Conservation (phyloP, 2,888 invertebrate genomes). For the Campaea margaritaria region DNA sequence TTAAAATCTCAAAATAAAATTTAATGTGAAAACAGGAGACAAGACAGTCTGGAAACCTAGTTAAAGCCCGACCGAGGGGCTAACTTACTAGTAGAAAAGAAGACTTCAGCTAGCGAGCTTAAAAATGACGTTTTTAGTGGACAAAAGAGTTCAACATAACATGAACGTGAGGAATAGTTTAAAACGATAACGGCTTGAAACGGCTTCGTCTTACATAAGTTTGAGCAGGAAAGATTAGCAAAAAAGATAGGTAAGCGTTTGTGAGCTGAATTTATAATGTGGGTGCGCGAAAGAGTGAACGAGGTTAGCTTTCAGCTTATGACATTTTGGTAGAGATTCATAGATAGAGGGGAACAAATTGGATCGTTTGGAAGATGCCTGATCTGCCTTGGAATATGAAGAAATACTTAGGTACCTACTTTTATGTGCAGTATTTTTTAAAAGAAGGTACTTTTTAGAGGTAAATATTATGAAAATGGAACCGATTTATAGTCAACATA, state of each 20-base stretch:
- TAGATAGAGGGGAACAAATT: constrained; percentile 23
- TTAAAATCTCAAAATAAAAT: too few species aligned
- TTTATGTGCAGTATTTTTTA: background rate
- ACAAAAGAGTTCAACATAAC: background rate
- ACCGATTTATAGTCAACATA: background rate
- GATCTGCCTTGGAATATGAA: constrained; percentile 1
- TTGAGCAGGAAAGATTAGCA: constrained; percentile 42
- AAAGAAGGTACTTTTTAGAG: background rate
- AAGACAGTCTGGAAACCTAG: too few species aligned
- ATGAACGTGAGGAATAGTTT: constrained; percentile 15
- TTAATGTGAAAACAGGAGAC: too few species aligned
- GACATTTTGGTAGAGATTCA: constrained; percentile 31
- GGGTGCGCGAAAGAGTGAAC: constrained; percentile 11
- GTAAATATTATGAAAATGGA: background rate
- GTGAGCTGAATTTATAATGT: constrained; percentile 42
- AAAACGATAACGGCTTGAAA: constrained; percentile 13
- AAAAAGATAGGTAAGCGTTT: constrained; percentile 43
- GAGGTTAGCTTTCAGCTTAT: constrained; percentile 25
- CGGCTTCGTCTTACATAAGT: constrained; percentile 33
- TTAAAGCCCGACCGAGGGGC: too few species aligned
- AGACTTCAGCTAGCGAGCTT: too few species aligned
- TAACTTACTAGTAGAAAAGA: too few species aligned
- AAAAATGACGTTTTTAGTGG: background rate
- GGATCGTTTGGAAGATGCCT: constrained; percentile 14
- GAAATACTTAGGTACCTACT: background rate